A percentile compares a stretch with the other conserved stretches of the same genome.
Conservation (phyloP, 2,797 vertebrate species). For the Sebastes melanostomus region DNA sequence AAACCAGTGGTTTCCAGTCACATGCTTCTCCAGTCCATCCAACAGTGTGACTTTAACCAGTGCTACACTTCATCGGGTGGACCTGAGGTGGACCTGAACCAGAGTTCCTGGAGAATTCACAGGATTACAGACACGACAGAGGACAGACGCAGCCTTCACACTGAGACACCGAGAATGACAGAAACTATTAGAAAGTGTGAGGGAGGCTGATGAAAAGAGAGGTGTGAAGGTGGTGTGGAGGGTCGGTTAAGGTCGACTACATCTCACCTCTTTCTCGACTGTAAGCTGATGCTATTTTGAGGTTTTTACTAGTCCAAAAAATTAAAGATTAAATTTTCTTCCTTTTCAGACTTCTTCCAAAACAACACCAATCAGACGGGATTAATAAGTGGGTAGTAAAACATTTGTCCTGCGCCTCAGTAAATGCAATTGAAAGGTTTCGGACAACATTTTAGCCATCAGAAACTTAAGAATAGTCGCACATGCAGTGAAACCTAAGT, state of each 20-base stretch:
- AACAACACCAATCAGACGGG: neutral
- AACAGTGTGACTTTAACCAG: neutral
- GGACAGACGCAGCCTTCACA: neutral
- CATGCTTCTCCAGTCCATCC: no score
- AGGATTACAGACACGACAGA: neutral
- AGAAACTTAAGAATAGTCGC: no score
- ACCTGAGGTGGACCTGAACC: neutral
- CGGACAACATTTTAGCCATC: no score
- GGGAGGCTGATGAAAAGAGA: neutral
- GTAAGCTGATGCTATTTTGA: neutral
- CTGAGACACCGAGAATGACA: neutral
- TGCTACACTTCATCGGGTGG: neutral
- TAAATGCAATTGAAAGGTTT: neutral
- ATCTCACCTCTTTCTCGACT: neutral
- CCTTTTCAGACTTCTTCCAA: neutral
- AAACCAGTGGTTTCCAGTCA: neutral
- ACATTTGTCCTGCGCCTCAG: neutral
- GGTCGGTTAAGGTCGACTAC: no score
- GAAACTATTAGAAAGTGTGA: neutral
- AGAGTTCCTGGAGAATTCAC: neutral
- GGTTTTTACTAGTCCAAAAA: neutral
- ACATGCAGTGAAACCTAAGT: no score
- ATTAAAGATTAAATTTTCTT: neutral
- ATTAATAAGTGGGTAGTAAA: neutral
- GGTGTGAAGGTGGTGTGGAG: neutral